Percentiles rank a stretch among this genome's conserved stretches.
Conservation (phyloP, 1,140 invertebrate species). For the Aleiodes sp. region DNA sequence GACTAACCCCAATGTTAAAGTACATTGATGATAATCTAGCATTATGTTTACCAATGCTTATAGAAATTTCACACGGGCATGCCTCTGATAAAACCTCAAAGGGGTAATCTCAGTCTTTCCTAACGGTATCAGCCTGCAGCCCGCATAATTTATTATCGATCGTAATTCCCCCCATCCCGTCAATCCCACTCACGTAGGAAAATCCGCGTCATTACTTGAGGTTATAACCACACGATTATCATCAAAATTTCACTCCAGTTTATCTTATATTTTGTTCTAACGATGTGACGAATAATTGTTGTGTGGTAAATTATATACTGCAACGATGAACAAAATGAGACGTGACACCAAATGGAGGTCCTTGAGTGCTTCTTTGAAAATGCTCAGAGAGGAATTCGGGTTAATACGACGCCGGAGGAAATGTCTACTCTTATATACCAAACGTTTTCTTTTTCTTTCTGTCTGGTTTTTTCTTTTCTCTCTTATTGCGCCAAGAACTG, state of each 20-base stretch:
- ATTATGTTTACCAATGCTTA: neutral
- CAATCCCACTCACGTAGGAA: neutral
- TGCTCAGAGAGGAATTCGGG: neutral
- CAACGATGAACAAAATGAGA: neutral
- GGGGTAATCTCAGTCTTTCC: slow-evolving; percentile 7
- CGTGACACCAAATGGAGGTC: neutral
- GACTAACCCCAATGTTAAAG: neutral
- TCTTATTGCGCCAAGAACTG: too few relatives aligned
- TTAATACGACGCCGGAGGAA: neutral
- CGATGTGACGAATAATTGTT: neutral
- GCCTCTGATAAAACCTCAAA: neutral
- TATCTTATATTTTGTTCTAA: neutral
- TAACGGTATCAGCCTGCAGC: neutral
- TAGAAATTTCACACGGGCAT: neutral
- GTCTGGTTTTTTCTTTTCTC: too few relatives aligned
- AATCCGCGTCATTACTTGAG: slow-evolving; percentile 2
- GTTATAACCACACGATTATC: neutral
- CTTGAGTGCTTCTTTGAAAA: neutral
- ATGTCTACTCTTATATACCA: neutral
- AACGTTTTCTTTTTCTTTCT: neutral
- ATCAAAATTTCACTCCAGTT: neutral
- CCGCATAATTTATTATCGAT: slow-evolving; percentile 17
- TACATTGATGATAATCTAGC: neutral
- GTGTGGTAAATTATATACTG: too few relatives aligned
- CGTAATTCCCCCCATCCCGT: neutral